Percentiles rank a stretch among this genome's conserved stretches.
Conservation (phyloP, 2,888 invertebrate genomes). For the Mantis religiosa region DNA sequence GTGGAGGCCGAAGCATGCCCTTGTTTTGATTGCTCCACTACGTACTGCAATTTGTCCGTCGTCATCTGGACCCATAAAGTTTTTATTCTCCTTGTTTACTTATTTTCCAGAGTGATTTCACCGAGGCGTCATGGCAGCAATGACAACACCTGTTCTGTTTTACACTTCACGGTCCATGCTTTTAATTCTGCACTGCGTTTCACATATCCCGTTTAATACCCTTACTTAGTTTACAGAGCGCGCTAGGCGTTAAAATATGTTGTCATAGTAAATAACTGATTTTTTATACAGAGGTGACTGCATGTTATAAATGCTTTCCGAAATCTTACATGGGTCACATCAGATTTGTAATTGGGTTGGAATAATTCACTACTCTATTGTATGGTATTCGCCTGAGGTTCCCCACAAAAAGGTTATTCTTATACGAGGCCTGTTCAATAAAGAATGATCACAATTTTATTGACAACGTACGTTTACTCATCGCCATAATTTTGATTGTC, state of each 20-base stretch:
- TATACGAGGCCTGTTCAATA: no score
- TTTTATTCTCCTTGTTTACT: background rate
- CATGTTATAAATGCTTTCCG: background rate
- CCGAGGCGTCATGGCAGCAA: background rate
- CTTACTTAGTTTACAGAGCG: background rate
- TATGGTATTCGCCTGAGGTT: no score
- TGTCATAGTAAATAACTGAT: background rate
- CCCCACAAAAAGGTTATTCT: no score
- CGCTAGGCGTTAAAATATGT: background rate
- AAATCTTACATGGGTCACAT: background rate
- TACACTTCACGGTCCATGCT: background rate
- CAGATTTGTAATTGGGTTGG: background rate
- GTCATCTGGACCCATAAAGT: background rate
- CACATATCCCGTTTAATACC: background rate
- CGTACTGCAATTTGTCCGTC: background rate
- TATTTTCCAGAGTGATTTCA: background rate
- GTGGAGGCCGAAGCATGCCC: background rate
- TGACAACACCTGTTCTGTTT: background rate
- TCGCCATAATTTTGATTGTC: no score
- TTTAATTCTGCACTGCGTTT: background rate
- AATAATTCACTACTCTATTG: background rate
- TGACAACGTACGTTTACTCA: no score
- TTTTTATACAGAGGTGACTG: background rate
- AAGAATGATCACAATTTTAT: no score
- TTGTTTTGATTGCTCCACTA: background rate